A percentile compares a stretch with the other conserved stretches of the same genome.
Evolutionary conservation across 1,140 invertebrate genomes (phyloP).

Genomic region (Scaptomyza hsui): DNA sequence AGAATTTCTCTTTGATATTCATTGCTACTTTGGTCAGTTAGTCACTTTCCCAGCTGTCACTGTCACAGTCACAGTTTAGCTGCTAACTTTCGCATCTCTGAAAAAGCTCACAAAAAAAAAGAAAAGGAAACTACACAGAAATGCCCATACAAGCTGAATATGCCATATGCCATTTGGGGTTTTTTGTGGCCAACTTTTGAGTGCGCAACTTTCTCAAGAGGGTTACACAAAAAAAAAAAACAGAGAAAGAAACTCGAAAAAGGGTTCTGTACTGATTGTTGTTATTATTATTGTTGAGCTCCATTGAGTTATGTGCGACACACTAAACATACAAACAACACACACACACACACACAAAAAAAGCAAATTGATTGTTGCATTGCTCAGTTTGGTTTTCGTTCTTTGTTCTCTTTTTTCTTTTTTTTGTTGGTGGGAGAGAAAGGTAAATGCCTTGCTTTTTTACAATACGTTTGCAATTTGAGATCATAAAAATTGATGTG

Average conservation of each 20-base stretch:
- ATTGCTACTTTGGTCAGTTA: too few relatives aligned
- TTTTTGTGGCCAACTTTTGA: conserved; percentile 70
- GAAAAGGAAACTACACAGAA: not conserved
- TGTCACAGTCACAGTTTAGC: not conserved
- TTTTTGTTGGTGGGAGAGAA: not conserved
- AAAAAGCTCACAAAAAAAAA: not conserved
- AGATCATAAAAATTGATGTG: conserved; percentile 78
- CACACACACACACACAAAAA: too few relatives aligned
- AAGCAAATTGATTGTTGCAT: conserved; percentile 79
- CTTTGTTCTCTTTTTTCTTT: not conserved
- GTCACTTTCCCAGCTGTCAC: not conserved
- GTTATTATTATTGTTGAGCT: conserved; percentile 51
- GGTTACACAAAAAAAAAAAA: conserved; percentile 70
- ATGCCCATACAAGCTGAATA: conserved; percentile 1
- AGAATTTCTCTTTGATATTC: too few relatives aligned
- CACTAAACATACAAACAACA: conserved; percentile 66
- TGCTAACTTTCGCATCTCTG: conserved; percentile 14
- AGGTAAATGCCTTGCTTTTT: conserved; percentile 24
- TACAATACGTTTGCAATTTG: conserved; percentile 69
- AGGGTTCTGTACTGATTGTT: conserved; percentile 75
- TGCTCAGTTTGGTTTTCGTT: conserved; percentile 46
- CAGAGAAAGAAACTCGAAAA: conserved; percentile 31
- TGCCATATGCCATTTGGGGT: conserved; percentile 61
- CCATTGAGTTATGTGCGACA: conserved; percentile 74
- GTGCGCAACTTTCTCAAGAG: conserved; percentile 77